phyloP scores from a whole-genome alignment of 2,797 vertebrate genomes.

The Antennarius maculatus region DNA sequence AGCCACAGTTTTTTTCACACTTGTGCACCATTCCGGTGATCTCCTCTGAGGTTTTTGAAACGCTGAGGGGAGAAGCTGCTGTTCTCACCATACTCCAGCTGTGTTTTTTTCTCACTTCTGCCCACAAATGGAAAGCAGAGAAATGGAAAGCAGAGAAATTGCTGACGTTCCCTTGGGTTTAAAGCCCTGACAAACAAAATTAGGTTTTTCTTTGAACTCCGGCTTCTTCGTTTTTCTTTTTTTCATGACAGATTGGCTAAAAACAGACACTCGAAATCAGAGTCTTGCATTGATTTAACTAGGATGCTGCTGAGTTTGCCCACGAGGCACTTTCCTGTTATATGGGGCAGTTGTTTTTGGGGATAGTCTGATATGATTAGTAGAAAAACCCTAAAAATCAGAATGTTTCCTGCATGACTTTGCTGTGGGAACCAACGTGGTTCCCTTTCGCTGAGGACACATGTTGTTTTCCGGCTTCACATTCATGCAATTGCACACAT shows the following conservation, averaged over 20 bases:
- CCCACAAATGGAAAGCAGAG: conserved; percentile 24
- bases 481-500: conserved; percentile 27
- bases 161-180: conserved; percentile 48
- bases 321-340: conserved; percentile 12
- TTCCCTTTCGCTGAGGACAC: conserved; percentile 46
- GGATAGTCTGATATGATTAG: conserved; percentile 50
- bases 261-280: conserved; percentile 25
- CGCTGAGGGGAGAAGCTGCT: conserved; percentile 54
- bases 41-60: conserved; percentile 44
- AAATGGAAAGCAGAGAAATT: conserved; percentile 28
- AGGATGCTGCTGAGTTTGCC: conserved; percentile 24
- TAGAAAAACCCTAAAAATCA: conserved; percentile 40
- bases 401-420: conserved; percentile 29
- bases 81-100: conserved; percentile 39
- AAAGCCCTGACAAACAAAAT: conserved; percentile 43
- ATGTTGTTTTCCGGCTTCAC: conserved; percentile 39
- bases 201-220: conserved; percentile 22
- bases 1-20: conserved; percentile 58
- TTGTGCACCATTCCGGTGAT: conserved; percentile 53
- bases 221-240: background rate
- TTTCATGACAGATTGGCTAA: conserved; percentile 21
- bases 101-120: conserved; percentile 32
- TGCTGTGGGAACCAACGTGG: conserved; percentile 18
- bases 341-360: conserved; percentile 17
- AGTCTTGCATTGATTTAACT: conserved; percentile 39